These are phyloP conservation scores for Solea solea DNA, from an alignment of 2,113 vertebrate genomes.

Conservation along the genomic window DNA sequence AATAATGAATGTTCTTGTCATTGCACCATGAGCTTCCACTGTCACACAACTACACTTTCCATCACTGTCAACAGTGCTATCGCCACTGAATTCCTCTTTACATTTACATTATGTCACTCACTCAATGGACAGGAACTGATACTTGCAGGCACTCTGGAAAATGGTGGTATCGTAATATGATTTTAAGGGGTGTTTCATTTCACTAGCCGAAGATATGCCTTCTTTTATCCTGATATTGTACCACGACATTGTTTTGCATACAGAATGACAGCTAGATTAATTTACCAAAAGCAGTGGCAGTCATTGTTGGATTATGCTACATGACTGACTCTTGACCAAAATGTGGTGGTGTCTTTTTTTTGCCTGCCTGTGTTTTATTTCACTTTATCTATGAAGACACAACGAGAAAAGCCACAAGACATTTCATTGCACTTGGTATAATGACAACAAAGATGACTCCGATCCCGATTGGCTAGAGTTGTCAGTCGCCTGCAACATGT, in stretches of 20 bases:
- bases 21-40: background rate
- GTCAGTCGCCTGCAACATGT: too few relatives aligned
- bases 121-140: slow-evolving; percentile 10
- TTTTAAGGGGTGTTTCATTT: background rate
- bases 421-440: too few relatives aligned
- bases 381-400: too few relatives aligned
- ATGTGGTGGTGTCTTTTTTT: too few relatives aligned
- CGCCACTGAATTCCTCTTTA: slow-evolving; percentile 2
- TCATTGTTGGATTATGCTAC: too few relatives aligned
- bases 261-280: background rate
- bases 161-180: background rate
- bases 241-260: background rate
- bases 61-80: slow-evolving; percentile 18
- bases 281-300: background rate
- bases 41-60: slow-evolving; percentile 3
- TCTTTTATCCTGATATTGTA: background rate
- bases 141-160: background rate
- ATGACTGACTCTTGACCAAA: too few relatives aligned
- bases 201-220: background rate
- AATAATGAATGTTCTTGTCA: slow-evolving; percentile 9
- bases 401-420: too few relatives aligned
- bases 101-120: slow-evolving; percentile 28
- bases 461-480: too few relatives aligned
- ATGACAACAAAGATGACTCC: too few relatives aligned
- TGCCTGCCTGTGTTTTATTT: too few relatives aligned